These are phyloP conservation scores for Sorex fumeus DNA, from an alignment of 2,113 vertebrate genomes.

Conservation along the genomic window DNA sequence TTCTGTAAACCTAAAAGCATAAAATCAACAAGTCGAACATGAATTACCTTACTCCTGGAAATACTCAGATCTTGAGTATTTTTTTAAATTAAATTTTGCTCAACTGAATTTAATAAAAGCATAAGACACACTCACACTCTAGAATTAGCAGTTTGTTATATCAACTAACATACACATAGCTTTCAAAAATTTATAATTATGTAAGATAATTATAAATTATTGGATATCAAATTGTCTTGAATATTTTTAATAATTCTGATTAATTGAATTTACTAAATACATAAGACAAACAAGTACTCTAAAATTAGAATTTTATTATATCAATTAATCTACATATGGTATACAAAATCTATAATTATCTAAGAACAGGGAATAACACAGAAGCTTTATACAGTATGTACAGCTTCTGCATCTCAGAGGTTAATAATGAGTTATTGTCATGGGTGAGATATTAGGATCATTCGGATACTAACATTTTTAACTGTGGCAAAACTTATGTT, in stretches of 20 bases:
- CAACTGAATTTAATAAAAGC: constrained; percentile 23
- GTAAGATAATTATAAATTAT: neutral
- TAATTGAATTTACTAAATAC: constrained; percentile 23
- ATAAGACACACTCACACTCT: constrained; percentile 4
- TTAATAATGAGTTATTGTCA: neutral
- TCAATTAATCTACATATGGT: constrained; percentile 21
- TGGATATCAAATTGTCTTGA: neutral
- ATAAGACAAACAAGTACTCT: constrained; percentile 2
- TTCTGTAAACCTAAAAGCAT: constrained; percentile 48
- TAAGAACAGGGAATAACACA: constrained; percentile 7
- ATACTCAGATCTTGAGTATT: constrained; percentile 13
- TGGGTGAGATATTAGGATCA: neutral
- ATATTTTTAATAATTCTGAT: constrained; percentile 61
- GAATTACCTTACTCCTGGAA: constrained; percentile 54
- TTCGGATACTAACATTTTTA: neutral
- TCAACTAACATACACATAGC: constrained; percentile 21
- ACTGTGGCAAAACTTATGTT: neutral
- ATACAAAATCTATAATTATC: neutral
- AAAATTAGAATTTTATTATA: constrained; percentile 58
- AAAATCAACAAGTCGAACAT: constrained; percentile 64
- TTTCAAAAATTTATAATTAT: constrained; percentile 10
- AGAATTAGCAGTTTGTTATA: constrained; percentile 58
- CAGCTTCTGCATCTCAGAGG: no score
- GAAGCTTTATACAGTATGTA: no score
- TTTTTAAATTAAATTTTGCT: constrained; percentile 56